Base-by-base conservation (phyloP, 1,140 invertebrate genomes). In the Ganaspis sp. region DNA sequence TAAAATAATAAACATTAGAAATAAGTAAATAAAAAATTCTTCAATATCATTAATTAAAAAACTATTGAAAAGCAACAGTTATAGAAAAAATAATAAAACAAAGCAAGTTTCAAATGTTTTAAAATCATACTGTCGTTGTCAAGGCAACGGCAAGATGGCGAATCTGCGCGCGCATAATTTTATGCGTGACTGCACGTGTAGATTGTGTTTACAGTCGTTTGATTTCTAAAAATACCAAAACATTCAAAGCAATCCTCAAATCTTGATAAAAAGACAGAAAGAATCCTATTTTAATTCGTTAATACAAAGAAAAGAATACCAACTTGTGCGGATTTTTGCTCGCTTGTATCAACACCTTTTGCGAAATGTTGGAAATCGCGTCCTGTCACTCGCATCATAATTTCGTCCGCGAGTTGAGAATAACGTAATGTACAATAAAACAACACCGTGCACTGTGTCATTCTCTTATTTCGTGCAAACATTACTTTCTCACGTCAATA, bases 181-280 rank as follows among this genome's bases (percentile, higher is more conserved):
- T n/a, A 64, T 29, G 58, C 58, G 58, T 64, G 58, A 64, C 58
- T 64, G 23, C 58, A 64, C 58, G 58, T 64, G 58, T 21, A 23
- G 3, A 54, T 19, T 17, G 53, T 58, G 53, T 64, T 64, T 64
- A 29, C 23, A 64, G 12, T 29, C 58, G 23, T 64, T 64, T 29
- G 11, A 64, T 64, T 64, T 64, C 58, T 64, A 64, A 64, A 64
- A 64, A 64, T 64, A 64, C 8, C 23, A 64, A 29, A 34, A 34
- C 26, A 49, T 3, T 17, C 0, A 45, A 49, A 5, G 8, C 5
- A 17, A 17, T 29, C 9, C 9, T 6, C n/a, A n/a, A 49, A 17
- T 64, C 9, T 12, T 12, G 0, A 11, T 26, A 12, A 58, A 29
- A 29, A n/a, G 15, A 8, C 58, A 29, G 1, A 0, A 9, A 15